Base-by-base conservation (phyloP, 2,888 invertebrate species). In the Phortica magna region DNA sequence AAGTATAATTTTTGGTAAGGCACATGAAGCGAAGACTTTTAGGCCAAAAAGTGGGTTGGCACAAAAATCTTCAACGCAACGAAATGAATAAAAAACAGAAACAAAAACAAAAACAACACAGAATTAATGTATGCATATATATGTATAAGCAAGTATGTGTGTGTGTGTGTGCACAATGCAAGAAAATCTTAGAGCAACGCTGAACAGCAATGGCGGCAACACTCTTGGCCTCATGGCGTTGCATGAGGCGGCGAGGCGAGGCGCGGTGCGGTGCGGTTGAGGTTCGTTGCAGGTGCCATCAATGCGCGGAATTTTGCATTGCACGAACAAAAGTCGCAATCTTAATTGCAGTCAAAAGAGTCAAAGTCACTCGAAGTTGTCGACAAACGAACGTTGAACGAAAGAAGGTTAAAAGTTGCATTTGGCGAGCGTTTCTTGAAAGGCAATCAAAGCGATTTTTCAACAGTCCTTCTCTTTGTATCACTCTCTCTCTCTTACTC, bases 41-140 rank as follows among this genome's bases (percentile, higher is more conserved):
- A 78, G 79, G 80, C 83, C 83, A 81, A 83, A 82, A 85, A 87
- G 85, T 84, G 85, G 81, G 85, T 83, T 85, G 84, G 83, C 81
- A 83, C 81, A 79, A 14, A 85, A 84, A 84, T 83, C 81, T 84
- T 85, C 83, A 84, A 82, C 87, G 85, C 81, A 19, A 74, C 80
- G 81, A 75, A 79, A 81, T 72, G 76, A 78, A 76, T 76, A 17
- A 61, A 61, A 61, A 61, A 6, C 80, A 31, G 12, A n/a, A 55
- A 65, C 65, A 65, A 74, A 42, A 75, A 55, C 53, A 68, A 77
- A 42, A 68, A 61, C 73, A 75, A 73, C 73, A 74, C 39, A 55
- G 53, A 19, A 70, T 22, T 43, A 10, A 43, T 48, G 7, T 41
- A 42, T 59, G 10, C n/a, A 59, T 4, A 53, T 59, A 77, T 19